phyloP scores from a whole-genome alignment of 2,113 vertebrate species.

The Perca flavescens region DNA sequence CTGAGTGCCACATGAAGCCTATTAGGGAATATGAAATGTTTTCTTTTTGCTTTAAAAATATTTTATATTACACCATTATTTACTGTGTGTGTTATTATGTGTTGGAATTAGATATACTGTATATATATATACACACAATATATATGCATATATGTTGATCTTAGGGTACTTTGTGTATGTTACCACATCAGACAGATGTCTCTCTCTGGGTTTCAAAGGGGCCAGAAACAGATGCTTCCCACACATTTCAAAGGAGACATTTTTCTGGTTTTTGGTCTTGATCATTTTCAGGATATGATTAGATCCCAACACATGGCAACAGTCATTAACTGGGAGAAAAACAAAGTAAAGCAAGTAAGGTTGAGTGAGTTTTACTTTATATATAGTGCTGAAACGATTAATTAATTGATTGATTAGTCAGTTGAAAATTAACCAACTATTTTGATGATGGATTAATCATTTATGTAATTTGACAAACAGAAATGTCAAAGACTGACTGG shows the following conservation, averaged over 20 bases:
- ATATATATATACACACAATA: too few relatives aligned
- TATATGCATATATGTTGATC: not conserved
- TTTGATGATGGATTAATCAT: not conserved
- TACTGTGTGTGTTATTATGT: not conserved
- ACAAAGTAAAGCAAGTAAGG: slow-evolving; percentile 38
- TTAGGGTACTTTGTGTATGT: not conserved
- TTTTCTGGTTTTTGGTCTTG: slow-evolving; percentile 76
- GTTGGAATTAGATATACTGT: not conserved
- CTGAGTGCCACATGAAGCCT: slow-evolving; percentile 60
- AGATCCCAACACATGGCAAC: slow-evolving; percentile 71
- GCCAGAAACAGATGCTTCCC: slow-evolving; percentile 79
- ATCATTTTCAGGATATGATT: slow-evolving; percentile 78
- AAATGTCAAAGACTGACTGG: not conserved
- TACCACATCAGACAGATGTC: slow-evolving; percentile 62
- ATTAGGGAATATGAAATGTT: slow-evolving; percentile 15
- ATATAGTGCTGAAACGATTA: not conserved
- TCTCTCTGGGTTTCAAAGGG: slow-evolving; percentile 66
- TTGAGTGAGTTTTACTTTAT: slow-evolving; percentile 14
- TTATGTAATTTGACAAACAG: not conserved
- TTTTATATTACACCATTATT: not conserved
- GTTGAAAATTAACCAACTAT: not conserved
- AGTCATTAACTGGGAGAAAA: slow-evolving; percentile 35
- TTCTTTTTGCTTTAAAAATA: not conserved
- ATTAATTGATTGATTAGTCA: not conserved
- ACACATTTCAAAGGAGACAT: slow-evolving; percentile 80